These are phyloP conservation scores for Malaclemys terrapin DNA, from an alignment of 2,113 vertebrate species.

Conservation along the genomic window DNA sequence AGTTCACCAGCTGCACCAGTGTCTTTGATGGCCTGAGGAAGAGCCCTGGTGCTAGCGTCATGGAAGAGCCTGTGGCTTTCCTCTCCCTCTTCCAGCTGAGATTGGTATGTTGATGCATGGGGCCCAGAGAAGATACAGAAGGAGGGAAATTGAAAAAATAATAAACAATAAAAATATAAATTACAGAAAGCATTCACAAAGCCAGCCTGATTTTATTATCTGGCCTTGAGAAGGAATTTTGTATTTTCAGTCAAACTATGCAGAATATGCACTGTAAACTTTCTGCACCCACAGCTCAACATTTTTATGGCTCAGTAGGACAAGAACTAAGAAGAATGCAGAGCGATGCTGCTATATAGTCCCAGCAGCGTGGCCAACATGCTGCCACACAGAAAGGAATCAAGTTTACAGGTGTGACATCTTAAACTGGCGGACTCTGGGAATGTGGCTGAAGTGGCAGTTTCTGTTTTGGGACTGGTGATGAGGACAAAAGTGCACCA, in stretches of 20 bases:
- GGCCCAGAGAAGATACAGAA: constrained; percentile 75
- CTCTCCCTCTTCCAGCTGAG: constrained; percentile 77
- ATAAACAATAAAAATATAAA: constrained; percentile 79
- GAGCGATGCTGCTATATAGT: background rate
- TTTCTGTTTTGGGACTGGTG: background rate
- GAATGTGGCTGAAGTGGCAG: background rate
- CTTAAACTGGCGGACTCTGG: rapidly evolving
- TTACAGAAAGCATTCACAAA: constrained; percentile 72
- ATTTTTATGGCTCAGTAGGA: constrained; percentile 45
- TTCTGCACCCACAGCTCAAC: constrained; percentile 53
- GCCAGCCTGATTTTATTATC: constrained; percentile 78
- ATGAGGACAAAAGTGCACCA: background rate
- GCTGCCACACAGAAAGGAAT: background rate
- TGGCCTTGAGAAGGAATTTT: constrained; percentile 76
- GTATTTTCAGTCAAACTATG: constrained; percentile 75
- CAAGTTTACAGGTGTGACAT: background rate
- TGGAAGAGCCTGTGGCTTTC: constrained; percentile 74
- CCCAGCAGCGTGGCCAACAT: background rate
- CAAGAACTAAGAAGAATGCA: background rate
- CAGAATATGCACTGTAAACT: constrained; percentile 62
- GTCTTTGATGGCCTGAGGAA: constrained; percentile 69
- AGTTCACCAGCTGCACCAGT: constrained; percentile 76
- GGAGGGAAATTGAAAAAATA: constrained; percentile 78
- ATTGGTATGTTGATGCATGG: constrained; percentile 74
- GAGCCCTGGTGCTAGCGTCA: constrained; percentile 55